phyloP scores from a whole-genome alignment of 2,888 invertebrate genomes.

The Troides helena region DNA sequence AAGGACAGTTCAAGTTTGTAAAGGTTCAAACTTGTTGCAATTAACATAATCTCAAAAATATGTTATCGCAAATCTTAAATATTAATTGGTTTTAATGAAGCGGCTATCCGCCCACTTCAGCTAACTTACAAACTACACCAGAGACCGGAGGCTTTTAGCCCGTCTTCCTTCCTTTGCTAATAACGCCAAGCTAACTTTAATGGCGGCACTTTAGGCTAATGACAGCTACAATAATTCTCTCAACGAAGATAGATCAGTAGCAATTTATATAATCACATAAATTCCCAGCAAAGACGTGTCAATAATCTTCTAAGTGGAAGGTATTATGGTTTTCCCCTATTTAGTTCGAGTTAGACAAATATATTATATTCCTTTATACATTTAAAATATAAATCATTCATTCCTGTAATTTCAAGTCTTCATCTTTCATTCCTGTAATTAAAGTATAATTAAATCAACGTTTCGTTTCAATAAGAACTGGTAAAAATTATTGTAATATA shows the following conservation, averaged over 20 bases:
- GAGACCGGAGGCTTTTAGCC: conserved; percentile 27
- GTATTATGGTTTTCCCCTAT: not conserved
- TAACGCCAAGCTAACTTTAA: conserved; percentile 25
- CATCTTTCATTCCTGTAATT: too few species aligned
- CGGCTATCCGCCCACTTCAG: conserved; percentile 1
- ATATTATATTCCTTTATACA: not conserved
- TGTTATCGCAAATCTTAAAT: conserved; percentile 5
- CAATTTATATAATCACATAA: conserved; percentile 58
- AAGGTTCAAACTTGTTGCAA: not conserved
- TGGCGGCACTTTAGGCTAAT: conserved; percentile 25
- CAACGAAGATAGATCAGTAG: conserved; percentile 33
- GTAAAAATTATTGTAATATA: too few species aligned
- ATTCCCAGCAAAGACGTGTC: not conserved
- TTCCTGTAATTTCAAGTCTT: too few species aligned
- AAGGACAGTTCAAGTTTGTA: too few species aligned
- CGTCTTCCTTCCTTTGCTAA: conserved; percentile 27
- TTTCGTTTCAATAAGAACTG: too few species aligned
- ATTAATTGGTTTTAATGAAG: conserved; percentile 4
- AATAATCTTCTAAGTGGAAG: conserved; percentile 3
- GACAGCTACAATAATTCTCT: conserved; percentile 40
- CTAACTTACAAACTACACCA: conserved; percentile 17
- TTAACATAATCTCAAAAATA: not conserved
- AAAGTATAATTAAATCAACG: too few species aligned
- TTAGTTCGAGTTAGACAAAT: not conserved
- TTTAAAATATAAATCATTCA: too few species aligned